These are phyloP conservation scores for Pristis pectinata DNA, from an alignment of 2,797 vertebrate genomes.

Conservation along the genomic window DNA sequence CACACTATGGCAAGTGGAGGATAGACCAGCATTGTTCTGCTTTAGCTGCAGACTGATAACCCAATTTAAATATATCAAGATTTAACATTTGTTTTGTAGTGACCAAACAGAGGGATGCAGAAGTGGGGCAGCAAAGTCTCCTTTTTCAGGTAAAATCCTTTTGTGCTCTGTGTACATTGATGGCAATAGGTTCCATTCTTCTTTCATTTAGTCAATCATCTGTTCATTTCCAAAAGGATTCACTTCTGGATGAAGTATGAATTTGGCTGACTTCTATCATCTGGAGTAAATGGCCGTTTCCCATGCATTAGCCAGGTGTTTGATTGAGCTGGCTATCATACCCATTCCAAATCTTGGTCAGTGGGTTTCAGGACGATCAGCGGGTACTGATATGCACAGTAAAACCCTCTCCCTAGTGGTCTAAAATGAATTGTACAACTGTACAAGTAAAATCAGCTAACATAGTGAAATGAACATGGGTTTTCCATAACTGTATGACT, in stretches of 20 bases:
- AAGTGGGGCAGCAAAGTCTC: constrained; percentile 85
- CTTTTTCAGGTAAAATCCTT: constrained; percentile 79
- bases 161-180: constrained; percentile 66
- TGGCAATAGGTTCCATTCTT: constrained; percentile 44
- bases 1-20: background rate
- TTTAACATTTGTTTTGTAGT: constrained; percentile 56
- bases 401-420: background rate
- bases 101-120: constrained; percentile 90
- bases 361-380: background rate
- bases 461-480: background rate
- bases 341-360: background rate
- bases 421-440: background rate
- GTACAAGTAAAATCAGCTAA: background rate
- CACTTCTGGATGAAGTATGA: background rate
- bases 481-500: background rate
- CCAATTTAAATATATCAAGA: background rate
- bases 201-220: background rate
- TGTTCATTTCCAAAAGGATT: background rate
- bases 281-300: background rate
- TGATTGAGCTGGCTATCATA: background rate
- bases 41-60: background rate
- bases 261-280: background rate
- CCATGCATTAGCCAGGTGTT: background rate
- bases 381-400: background rate
- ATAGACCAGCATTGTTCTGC: background rate